A percentile compares a stretch with the other conserved stretches of the same genome.
phyloP scores from a whole-genome alignment of 2,888 invertebrate species.

The Andrena minutula region DNA sequence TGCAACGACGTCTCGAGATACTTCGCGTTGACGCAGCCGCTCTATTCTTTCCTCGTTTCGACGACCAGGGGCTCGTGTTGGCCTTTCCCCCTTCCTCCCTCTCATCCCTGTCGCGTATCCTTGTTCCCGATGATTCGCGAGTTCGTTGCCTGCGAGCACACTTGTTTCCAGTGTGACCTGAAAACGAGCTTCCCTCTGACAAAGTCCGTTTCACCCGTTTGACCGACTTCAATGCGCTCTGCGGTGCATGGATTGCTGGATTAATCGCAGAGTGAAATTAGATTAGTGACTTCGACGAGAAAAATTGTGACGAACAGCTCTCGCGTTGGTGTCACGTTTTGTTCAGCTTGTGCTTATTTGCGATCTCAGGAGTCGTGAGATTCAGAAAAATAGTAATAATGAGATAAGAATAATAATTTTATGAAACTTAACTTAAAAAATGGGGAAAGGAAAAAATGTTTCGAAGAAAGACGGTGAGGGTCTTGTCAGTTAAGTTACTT shows the following conservation, averaged over 20 bases:
- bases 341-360: neutral
- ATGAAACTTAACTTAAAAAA: too few species aligned
- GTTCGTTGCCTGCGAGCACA: slow-evolving; percentile 15
- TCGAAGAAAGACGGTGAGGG: too few species aligned
- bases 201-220: slow-evolving; percentile 16
- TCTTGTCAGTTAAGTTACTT: too few species aligned
- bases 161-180: neutral
- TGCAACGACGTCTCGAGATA: slow-evolving; percentile 61
- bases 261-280: neutral
- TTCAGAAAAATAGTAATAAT: neutral
- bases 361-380: neutral
- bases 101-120: slow-evolving; percentile 25
- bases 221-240: neutral
- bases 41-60: slow-evolving; percentile 45
- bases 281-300: neutral
- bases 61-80: neutral
- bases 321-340: neutral
- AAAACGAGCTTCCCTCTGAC: slow-evolving; percentile 4
- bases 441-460: too few species aligned
- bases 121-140: slow-evolving; percentile 23
- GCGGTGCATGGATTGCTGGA: neutral
- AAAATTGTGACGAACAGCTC: neutral
- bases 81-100: neutral
- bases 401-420: neutral
- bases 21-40: slow-evolving; percentile 43